Evolutionary conservation across 2,888 invertebrate genomes (phyloP).

Genomic region (Microchrysa polita): DNA sequence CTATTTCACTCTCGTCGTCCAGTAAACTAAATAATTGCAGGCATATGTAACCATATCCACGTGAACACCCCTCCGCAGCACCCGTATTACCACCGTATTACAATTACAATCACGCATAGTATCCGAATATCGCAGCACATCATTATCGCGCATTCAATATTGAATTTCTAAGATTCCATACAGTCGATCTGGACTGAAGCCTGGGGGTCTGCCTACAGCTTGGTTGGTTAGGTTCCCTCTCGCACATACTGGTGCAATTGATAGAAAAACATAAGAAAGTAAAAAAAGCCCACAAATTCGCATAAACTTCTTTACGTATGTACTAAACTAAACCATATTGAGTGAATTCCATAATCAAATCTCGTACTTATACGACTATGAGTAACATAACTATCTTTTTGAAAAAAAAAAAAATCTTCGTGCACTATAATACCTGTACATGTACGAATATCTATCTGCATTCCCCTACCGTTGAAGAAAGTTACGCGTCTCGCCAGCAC

Average conservation of each 20-base stretch:
- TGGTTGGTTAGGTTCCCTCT: not conserved
- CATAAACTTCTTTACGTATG: conserved; percentile 13
- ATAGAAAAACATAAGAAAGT: too few species aligned
- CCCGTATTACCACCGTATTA: conserved; percentile 15
- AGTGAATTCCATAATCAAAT: conserved; percentile 10
- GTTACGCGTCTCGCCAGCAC: conserved; percentile 28
- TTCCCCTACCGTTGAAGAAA: conserved; percentile 38
- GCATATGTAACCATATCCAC: conserved; percentile 19
- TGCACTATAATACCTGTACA: not conserved
- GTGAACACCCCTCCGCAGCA: too few species aligned
- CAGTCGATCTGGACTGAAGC: too few species aligned
- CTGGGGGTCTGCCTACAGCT: not conserved
- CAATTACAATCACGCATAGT: conserved; percentile 33
- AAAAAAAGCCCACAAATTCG: conserved; percentile 34
- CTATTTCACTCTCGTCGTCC: conserved; percentile 30
- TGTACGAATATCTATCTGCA: conserved; percentile 19
- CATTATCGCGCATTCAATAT: not conserved
- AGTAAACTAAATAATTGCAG: not conserved
- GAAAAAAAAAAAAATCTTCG: too few species aligned
- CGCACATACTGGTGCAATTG: not conserved
- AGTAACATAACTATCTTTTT: too few species aligned
- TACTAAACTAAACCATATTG: too few species aligned
- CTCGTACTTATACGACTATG: too few species aligned
- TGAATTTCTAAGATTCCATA: conserved; percentile 14
- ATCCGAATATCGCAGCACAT: not conserved